phyloP scores from a whole-genome alignment of 2,113 vertebrate species.

The Mobula birostris region DNA sequence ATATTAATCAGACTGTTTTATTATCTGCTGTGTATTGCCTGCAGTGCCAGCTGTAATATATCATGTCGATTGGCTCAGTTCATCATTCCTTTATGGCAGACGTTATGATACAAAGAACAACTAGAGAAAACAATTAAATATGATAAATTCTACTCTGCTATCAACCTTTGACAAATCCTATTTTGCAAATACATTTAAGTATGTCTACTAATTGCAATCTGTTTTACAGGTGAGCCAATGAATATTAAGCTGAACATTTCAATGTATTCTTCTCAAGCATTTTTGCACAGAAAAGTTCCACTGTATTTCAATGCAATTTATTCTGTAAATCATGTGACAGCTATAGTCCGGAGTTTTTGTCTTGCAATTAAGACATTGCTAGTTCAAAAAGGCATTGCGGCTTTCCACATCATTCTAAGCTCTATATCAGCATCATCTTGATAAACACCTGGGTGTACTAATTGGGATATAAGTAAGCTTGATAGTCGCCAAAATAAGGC shows the following conservation, averaged over 20 bases:
- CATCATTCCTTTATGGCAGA: not conserved
- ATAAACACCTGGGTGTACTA: not conserved
- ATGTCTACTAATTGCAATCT: not conserved
- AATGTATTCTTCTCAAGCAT: not conserved
- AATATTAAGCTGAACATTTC: not conserved
- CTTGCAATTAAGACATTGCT: not conserved
- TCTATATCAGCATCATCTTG: not conserved
- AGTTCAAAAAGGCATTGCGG: not conserved
- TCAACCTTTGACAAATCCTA: slow-evolving; percentile 1
- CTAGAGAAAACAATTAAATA: not conserved
- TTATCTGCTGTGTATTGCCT: not conserved
- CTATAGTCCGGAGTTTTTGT: not conserved
- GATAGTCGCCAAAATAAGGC: not conserved
- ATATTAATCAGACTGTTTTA: not conserved
- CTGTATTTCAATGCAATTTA: not conserved
- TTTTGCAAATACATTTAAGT: too few species aligned
- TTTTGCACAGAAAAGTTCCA: not conserved
- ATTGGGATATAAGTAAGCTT: not conserved
- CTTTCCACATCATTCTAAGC: not conserved
- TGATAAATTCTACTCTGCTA: not conserved
- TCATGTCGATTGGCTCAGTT: not conserved
- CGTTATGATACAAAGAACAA: not conserved
- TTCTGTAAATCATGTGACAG: not conserved
- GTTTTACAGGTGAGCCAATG: not conserved
- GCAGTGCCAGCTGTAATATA: slow-evolving; percentile 1